Evolutionary conservation across 2,888 invertebrate species (phyloP), one percentile per base, ranked within the genome.

Genomic region (Xestia sexstrigata): DNA sequence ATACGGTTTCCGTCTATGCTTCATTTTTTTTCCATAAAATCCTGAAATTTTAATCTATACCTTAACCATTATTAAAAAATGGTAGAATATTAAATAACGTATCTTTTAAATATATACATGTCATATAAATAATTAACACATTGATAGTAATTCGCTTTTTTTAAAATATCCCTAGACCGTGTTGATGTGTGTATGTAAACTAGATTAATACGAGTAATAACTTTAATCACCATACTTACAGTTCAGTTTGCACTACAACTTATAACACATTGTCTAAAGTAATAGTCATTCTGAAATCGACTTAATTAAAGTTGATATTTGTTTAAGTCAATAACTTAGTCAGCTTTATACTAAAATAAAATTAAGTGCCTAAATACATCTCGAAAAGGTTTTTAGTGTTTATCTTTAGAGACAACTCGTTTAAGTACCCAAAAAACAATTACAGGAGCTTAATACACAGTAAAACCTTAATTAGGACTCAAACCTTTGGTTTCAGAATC

Each of bases 391-490:
- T 66, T 45, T 5, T 9, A 49, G 23, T 55, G 7, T 83, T 66
- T 75, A 49, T 66, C 60, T 42, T 68, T n/a, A 17, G n/a, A 66
- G 47, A 58, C 23, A 66, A 45, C 26, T 75, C 13, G 11, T 68
- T 73, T 76, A 55, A 49, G 30, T 5, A 20, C 26, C 15, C n/a
- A n/a, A 65, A 69, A 82, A 74, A 74, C 74, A 69, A 69, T 72
- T 42, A 52, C 72, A 80, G 30, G n/a, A 23, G 47, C 60, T 78
- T 67, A 62, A 15, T 26, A 39, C 70, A 76, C 68, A 49, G 39
- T 68, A 60, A 84, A 62, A 63, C 69, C 77, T 60, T 72, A 81
- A 76, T 83, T 81, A 52, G 60, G 26, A 23, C 76, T 65, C 15
- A 76, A 70, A 66, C 35, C 58, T 68, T 67, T 52, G 8, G 47